Conservation (phyloP, 1,140 invertebrate species). For the Carcinoscorpius rotundicauda region DNA sequence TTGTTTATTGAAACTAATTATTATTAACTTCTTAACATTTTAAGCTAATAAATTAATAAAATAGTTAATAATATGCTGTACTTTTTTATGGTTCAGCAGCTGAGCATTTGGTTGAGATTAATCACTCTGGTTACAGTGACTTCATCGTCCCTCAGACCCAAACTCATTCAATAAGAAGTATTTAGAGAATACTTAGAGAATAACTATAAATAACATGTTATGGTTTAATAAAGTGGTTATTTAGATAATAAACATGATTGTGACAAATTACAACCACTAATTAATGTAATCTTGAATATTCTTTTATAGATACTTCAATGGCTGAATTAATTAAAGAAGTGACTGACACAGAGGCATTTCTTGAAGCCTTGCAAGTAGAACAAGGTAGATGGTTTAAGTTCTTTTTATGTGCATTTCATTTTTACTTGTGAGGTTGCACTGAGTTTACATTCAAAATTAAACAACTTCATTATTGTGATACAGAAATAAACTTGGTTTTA, state of each 20-base stretch:
- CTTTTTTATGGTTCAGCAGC: not conserved
- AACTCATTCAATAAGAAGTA: no score
- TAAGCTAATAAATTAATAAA: not conserved
- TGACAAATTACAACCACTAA: not conserved
- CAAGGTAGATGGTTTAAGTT: conserved; percentile 41
- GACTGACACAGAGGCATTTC: conserved; percentile 49
- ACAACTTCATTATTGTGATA: not conserved
- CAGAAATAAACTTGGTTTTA: not conserved
- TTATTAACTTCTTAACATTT: no score
- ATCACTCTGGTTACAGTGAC: not conserved
- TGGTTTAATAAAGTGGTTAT: no score
- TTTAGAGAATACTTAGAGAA: no score
- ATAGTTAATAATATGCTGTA: conserved; percentile 6
- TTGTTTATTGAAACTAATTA: no score
- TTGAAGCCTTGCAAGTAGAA: conserved; percentile 55
- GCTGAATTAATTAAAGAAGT: conserved; percentile 60
- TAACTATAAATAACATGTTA: no score
- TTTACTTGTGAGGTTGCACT: no score
- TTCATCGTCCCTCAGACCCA: no score
- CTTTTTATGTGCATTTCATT: not conserved
- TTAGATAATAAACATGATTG: no score
- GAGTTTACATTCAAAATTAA: not conserved
- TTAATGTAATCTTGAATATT: conserved; percentile 2
- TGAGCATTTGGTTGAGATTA: not conserved
- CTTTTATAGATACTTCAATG: conserved; percentile 53